Conservation (phyloP, 2,888 invertebrate species). For the Petrolisthes cinctipes region DNA sequence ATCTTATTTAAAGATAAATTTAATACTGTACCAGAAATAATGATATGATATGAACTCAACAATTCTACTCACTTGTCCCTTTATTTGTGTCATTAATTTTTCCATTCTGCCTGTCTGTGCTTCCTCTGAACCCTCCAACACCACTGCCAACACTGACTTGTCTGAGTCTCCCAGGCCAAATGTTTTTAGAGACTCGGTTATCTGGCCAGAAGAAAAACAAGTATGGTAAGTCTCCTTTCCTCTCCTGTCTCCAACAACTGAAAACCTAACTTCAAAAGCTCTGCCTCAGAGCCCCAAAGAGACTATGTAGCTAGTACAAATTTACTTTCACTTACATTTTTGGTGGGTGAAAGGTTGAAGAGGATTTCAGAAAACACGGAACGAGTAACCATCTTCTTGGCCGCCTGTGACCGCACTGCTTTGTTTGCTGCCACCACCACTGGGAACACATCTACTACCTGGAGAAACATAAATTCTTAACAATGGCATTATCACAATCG, state of each 20-base stretch:
- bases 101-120: conserved; percentile 16
- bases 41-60: too few species aligned
- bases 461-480: neutral
- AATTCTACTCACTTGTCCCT: conserved; percentile 37
- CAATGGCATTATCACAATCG: neutral
- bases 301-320: too few species aligned
- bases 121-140: conserved; percentile 25
- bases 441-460: conserved; percentile 43
- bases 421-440: conserved; percentile 48
- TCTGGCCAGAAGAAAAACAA: conserved; percentile 6
- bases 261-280: neutral
- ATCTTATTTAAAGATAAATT: too few species aligned
- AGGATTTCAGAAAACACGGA: conserved; percentile 42
- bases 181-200: conserved; percentile 36
- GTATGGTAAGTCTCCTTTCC: neutral
- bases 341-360: conserved; percentile 42
- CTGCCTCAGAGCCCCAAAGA: neutral
- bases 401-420: conserved; percentile 29
- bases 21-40: too few species aligned
- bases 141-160: conserved; percentile 41
- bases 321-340: conserved; percentile 31
- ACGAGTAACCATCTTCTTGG: conserved; percentile 42
- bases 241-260: neutral
- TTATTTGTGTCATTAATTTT: conserved; percentile 32
- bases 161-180: conserved; percentile 44